Percentiles rank a stretch among this genome's conserved stretches.
Conservation (phyloP, 2,888 invertebrate genomes). For the Onchidella celtica region DNA sequence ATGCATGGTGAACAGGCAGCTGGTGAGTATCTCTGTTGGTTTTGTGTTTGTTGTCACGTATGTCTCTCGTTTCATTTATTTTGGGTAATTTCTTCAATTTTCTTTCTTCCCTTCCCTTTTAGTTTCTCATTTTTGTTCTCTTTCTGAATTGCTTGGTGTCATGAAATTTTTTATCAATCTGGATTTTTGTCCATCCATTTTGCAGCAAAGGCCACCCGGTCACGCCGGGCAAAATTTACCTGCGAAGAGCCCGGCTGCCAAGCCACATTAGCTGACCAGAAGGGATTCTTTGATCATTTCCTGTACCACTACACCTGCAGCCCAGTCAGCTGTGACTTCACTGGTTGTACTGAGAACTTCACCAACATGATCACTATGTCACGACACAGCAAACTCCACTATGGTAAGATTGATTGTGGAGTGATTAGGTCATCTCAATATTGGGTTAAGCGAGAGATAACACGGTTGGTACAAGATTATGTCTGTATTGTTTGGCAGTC, state of each 20-base stretch:
- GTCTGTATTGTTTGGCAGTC: too few species aligned
- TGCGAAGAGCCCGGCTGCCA: conserved; percentile 45
- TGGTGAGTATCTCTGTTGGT: not conserved
- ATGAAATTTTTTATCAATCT: too few species aligned
- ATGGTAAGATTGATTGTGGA: conserved; percentile 31
- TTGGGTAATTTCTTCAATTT: too few species aligned
- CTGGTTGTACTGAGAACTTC: conserved; percentile 29
- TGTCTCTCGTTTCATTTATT: not conserved
- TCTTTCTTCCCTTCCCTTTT: too few species aligned
- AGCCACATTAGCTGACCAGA: conserved; percentile 37
- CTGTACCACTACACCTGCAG: conserved; percentile 44
- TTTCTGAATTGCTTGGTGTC: too few species aligned
- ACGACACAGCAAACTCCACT: conserved; percentile 37
- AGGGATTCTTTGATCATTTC: conserved; percentile 48
- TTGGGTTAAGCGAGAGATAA: too few species aligned
- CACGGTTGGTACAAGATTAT: too few species aligned
- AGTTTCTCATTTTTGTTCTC: too few species aligned
- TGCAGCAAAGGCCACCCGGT: conserved; percentile 31
- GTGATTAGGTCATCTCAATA: too few species aligned
- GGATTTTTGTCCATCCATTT: too few species aligned
- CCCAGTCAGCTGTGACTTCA: conserved; percentile 19
- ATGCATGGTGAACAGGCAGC: conserved; percentile 47
- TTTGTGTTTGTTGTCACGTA: too few species aligned
- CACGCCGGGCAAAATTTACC: conserved; percentile 6
- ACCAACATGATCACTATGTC: conserved; percentile 38